phyloP scores from a whole-genome alignment of 2,113 vertebrate species.

The Myanophis thanlyinensis region DNA sequence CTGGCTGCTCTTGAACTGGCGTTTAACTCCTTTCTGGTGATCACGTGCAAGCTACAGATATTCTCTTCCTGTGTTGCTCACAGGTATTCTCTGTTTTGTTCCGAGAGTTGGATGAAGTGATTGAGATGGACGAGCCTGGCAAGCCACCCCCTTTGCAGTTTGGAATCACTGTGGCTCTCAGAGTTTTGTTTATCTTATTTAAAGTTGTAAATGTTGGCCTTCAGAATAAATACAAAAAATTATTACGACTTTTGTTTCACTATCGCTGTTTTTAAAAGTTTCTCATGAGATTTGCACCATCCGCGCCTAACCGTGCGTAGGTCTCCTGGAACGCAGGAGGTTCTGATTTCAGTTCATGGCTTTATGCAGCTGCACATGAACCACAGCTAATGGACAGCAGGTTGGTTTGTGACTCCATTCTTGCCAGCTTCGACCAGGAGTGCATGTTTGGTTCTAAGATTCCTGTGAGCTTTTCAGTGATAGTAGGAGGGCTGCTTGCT shows the following conservation, averaged over 20 bases:
- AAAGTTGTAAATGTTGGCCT: background rate
- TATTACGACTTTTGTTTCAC: background rate
- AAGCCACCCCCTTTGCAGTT: background rate
- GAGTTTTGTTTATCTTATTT: background rate
- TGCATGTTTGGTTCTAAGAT: accelerated
- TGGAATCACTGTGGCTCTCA: background rate
- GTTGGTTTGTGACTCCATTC: background rate
- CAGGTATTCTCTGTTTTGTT: background rate
- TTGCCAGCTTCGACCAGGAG: background rate
- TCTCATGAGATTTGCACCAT: background rate
- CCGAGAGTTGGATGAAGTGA: background rate
- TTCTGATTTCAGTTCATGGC: background rate
- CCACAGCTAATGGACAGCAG: background rate
- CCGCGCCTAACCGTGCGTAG: background rate
- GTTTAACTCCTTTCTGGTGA: background rate
- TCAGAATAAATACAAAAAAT: background rate
- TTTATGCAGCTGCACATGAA: background rate
- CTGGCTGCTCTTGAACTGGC: background rate
- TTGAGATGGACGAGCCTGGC: background rate
- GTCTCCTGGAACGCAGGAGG: background rate
- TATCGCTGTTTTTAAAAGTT: background rate
- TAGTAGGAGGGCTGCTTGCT: background rate
- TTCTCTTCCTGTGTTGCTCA: background rate
- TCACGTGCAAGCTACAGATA: background rate
- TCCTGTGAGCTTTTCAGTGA: background rate